Conservation (phyloP, 2,113 vertebrate species). For the Thunnus thynnus region DNA sequence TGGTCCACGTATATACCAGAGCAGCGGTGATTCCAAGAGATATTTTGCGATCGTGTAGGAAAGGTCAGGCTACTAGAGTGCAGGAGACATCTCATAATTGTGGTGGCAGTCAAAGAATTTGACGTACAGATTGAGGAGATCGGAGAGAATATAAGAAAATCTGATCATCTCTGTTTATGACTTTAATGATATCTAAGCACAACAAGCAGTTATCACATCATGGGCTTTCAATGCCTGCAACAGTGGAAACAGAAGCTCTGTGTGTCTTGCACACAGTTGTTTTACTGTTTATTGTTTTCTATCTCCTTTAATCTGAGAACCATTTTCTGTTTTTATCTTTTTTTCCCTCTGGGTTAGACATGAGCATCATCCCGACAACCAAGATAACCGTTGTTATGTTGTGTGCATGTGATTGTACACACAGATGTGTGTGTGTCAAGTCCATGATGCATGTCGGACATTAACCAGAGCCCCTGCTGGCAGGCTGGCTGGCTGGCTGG, state of each 20-base stretch:
- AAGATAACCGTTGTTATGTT: slow-evolving; percentile 44
- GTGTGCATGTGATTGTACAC: slow-evolving; percentile 29
- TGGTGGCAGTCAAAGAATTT: slow-evolving; percentile 35
- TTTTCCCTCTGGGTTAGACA: slow-evolving; percentile 20
- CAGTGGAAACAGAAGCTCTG: slow-evolving; percentile 21
- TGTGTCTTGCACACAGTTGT: slow-evolving; percentile 15
- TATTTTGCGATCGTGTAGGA: slow-evolving; percentile 37
- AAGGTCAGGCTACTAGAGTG: slow-evolving; percentile 26
- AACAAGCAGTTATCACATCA: slow-evolving; percentile 38
- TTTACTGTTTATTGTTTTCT: slow-evolving; percentile 25
- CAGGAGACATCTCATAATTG: slow-evolving; percentile 40
- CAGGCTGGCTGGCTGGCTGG: slow-evolving; percentile 32
- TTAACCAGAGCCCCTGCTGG: slow-evolving; percentile 60
- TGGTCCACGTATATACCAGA: slow-evolving; percentile 24
- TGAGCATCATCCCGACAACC: slow-evolving; percentile 16
- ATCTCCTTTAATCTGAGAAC: slow-evolving; percentile 35
- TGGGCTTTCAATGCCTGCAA: slow-evolving; percentile 20
- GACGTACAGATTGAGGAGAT: slow-evolving; percentile 62
- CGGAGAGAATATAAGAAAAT: slow-evolving; percentile 47
- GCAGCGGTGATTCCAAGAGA: slow-evolving; percentile 3
- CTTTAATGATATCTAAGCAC: slow-evolving; percentile 52
- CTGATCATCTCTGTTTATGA: slow-evolving; percentile 38
- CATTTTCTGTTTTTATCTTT: slow-evolving; percentile 42
- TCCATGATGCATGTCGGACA: slow-evolving; percentile 60
- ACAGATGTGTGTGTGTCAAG: slow-evolving; percentile 42